phyloP scores from a whole-genome alignment of 2,113 vertebrate species.

The Ursus arctos region DNA sequence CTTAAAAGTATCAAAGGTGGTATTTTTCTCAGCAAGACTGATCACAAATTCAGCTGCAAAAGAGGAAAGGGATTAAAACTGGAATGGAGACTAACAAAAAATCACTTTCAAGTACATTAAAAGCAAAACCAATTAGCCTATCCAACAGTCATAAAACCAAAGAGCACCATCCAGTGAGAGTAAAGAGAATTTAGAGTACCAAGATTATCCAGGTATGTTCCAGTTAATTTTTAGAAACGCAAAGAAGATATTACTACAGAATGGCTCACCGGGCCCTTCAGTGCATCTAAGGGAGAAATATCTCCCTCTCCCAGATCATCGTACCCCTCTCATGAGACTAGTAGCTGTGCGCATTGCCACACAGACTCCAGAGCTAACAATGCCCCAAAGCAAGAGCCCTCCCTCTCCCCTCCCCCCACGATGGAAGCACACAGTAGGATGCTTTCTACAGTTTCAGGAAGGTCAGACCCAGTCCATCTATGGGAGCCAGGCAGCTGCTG shows the following conservation, averaged over 20 bases:
- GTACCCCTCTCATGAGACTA: neutral
- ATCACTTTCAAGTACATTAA: neutral
- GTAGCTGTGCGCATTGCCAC: neutral
- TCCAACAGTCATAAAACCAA: neutral
- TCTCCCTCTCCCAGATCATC: neutral
- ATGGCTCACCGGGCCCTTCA: neutral
- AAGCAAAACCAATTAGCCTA: constrained; percentile 15
- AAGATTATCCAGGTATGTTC: neutral
- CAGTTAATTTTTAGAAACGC: neutral
- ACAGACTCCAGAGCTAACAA: neutral
- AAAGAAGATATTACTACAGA: neutral
- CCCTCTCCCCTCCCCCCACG: neutral
- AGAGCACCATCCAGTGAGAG: neutral
- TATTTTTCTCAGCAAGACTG: constrained; percentile 95
- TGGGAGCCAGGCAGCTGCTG: neutral
- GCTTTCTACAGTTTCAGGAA: neutral
- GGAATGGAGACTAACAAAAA: neutral
- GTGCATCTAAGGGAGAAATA: neutral
- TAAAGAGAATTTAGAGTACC: constrained; percentile 24
- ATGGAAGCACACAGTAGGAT: neutral
- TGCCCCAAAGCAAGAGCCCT: neutral
- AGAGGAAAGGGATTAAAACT: neutral
- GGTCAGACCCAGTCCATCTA: neutral
- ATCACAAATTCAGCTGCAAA: constrained; percentile 97
- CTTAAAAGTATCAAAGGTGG: constrained; percentile 94